Percentiles rank a stretch among this genome's conserved stretches.
phyloP scores from a whole-genome alignment of 2,888 invertebrate species.

The Synanthedon formicaeformis region DNA sequence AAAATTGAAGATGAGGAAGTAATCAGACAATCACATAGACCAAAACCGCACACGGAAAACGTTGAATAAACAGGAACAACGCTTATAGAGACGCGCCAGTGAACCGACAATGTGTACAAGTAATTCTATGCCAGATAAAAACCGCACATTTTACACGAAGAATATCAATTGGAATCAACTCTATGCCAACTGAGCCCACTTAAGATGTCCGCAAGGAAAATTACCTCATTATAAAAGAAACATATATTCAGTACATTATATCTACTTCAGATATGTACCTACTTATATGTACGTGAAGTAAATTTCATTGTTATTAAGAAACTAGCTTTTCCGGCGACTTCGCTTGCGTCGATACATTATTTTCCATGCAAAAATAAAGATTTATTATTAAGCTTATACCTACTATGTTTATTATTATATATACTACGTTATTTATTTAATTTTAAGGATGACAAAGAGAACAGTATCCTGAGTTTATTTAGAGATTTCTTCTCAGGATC shows the following conservation, averaged over 20 bases:
- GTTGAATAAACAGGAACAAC: slow-evolving; percentile 38
- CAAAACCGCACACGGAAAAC: slow-evolving; percentile 48
- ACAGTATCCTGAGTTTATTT: no score
- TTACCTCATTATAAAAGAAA: neutral
- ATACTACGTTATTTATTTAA: no score
- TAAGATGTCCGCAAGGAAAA: slow-evolving; percentile 8
- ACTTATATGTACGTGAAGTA: neutral
- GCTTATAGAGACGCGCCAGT: slow-evolving; percentile 17
- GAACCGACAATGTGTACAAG: slow-evolving; percentile 8
- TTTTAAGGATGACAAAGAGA: no score
- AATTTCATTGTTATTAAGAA: neutral
- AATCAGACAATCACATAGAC: slow-evolving; percentile 45
- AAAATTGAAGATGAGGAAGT: slow-evolving; percentile 39
- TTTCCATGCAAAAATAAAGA: no score
- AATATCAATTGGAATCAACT: slow-evolving; percentile 6
- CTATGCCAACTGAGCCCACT: slow-evolving; percentile 8
- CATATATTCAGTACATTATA: no score
- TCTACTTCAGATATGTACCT: no score
- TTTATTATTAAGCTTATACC: no score
- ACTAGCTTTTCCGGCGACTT: no score
- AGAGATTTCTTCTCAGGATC: no score
- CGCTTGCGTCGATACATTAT: no score
- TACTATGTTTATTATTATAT: no score
- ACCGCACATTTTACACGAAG: slow-evolving; percentile 14
- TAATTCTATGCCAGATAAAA: slow-evolving; percentile 12